Conservation (phyloP, 2,888 invertebrate species). For the Drosophila trichaetosa region DNA sequence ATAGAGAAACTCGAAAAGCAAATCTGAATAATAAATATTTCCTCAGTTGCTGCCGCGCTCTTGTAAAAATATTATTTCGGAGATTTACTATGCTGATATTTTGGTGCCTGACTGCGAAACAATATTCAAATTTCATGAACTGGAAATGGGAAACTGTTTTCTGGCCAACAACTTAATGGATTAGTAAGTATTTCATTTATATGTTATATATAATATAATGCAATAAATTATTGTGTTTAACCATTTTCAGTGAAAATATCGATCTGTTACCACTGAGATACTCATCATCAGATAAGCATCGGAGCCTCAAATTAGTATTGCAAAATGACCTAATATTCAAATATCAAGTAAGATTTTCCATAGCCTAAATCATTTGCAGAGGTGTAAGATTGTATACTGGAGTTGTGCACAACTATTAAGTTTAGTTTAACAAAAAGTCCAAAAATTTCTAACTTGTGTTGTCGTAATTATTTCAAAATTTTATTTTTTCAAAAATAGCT, state of each 20-base stretch:
- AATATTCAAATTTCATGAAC: constrained; percentile 73
- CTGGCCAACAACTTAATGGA: constrained; percentile 74
- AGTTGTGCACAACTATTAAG: background rate
- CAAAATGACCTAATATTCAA: constrained; percentile 54
- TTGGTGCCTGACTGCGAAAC: constrained; percentile 58
- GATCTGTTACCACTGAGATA: constrained; percentile 70
- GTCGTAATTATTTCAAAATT: too few relatives aligned
- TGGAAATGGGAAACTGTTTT: constrained; percentile 78
- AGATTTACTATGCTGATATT: constrained; percentile 51
- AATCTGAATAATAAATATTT: background rate
- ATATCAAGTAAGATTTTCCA: constrained; percentile 61
- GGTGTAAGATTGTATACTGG: background rate
- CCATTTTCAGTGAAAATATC: constrained; percentile 50
- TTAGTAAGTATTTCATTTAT: constrained; percentile 63
- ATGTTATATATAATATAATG: constrained; percentile 6
- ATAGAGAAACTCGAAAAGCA: background rate
- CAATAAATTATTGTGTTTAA: background rate
- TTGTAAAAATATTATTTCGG: constrained; percentile 59
- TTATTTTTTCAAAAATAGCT: constrained; percentile 46
- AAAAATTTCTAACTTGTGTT: too few relatives aligned
- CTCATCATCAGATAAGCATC: constrained; percentile 54
- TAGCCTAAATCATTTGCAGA: background rate
- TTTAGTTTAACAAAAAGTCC: background rate
- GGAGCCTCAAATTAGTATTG: constrained; percentile 58
- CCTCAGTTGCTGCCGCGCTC: constrained; percentile 62